These are phyloP conservation scores for Bombus balteatus DNA, from an alignment of 1,140 invertebrate species.

Conservation along the genomic window DNA sequence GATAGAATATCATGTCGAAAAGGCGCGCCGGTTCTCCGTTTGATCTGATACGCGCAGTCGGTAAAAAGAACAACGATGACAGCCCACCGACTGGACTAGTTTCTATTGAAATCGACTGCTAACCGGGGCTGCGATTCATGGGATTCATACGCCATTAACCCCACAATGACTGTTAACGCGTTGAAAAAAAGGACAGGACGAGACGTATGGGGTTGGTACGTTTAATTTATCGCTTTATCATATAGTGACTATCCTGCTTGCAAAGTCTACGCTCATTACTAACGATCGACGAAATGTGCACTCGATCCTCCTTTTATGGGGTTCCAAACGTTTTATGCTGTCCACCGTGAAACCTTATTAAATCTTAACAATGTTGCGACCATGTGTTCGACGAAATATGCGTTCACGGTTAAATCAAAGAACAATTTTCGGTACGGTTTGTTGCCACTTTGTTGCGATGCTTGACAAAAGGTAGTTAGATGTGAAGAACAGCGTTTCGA, in stretches of 20 bases:
- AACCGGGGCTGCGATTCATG: conserved; percentile 54
- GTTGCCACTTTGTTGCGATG: not conserved
- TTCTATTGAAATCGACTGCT: conserved; percentile 38
- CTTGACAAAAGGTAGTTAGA: not conserved
- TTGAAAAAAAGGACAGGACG: conserved; percentile 37
- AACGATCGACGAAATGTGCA: conserved; percentile 36
- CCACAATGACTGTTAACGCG: conserved; percentile 64
- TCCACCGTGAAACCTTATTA: conserved; percentile 16
- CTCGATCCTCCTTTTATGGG: conserved; percentile 25
- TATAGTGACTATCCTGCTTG: conserved; percentile 53
- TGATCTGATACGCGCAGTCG: not conserved
- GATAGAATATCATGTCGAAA: not conserved
- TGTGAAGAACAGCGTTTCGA: not conserved
- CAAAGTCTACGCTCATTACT: conserved; percentile 66
- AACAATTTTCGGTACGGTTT: too few species aligned
- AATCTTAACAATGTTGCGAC: conserved; percentile 6
- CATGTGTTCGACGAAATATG: too few species aligned
- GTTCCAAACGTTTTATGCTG: not conserved
- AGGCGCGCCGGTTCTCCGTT: not conserved
- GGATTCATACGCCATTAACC: conserved; percentile 67
- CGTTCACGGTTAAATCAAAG: not conserved
- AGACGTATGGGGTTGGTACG: conserved; percentile 32
- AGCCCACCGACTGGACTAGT: conserved; percentile 34
- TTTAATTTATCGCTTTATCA: conserved; percentile 78
- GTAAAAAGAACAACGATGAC: conserved; percentile 25